These are phyloP conservation scores for Ganaspis brasiliensis DNA, from an alignment of 2,888 invertebrate genomes.

Conservation along the genomic window DNA sequence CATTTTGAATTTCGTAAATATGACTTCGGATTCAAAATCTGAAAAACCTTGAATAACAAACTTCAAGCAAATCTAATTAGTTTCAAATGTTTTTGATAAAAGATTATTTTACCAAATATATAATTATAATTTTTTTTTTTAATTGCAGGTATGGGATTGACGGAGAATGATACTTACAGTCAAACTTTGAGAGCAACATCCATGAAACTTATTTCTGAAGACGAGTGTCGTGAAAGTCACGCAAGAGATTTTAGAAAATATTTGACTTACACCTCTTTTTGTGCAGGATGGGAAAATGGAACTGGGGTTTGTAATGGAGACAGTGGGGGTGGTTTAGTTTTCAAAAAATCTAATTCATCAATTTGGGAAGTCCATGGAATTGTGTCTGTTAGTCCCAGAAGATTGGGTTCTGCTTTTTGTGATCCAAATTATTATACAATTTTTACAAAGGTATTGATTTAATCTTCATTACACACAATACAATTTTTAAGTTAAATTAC, in stretches of 20 bases:
- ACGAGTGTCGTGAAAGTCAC: conserved; percentile 81
- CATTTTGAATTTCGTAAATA: too few relatives aligned
- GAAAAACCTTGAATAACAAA: too few relatives aligned
- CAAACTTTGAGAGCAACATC: conserved; percentile 81
- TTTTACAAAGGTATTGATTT: conserved; percentile 82
- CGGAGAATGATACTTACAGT: conserved; percentile 82
- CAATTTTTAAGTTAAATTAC: background rate
- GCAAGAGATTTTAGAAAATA: conserved; percentile 82
- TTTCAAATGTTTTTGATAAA: too few relatives aligned
- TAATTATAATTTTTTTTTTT: background rate
- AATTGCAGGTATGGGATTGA: conserved; percentile 83
- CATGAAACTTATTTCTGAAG: conserved; percentile 82
- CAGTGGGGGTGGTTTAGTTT: conserved; percentile 84
- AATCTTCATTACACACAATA: too few relatives aligned
- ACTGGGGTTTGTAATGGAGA: conserved; percentile 85
- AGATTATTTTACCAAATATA: too few relatives aligned
- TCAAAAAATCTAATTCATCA: conserved; percentile 69
- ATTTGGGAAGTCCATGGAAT: conserved; percentile 80
- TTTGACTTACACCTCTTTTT: conserved; percentile 84
- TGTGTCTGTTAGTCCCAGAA: conserved; percentile 81
- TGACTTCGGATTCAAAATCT: too few relatives aligned
- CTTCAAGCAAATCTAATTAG: too few relatives aligned
- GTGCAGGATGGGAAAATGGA: conserved; percentile 84
- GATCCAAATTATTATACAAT: conserved; percentile 80
- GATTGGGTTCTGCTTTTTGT: conserved; percentile 77